Base-by-base conservation (phyloP, 2,113 vertebrate species). In the Semnornis frantzii region DNA sequence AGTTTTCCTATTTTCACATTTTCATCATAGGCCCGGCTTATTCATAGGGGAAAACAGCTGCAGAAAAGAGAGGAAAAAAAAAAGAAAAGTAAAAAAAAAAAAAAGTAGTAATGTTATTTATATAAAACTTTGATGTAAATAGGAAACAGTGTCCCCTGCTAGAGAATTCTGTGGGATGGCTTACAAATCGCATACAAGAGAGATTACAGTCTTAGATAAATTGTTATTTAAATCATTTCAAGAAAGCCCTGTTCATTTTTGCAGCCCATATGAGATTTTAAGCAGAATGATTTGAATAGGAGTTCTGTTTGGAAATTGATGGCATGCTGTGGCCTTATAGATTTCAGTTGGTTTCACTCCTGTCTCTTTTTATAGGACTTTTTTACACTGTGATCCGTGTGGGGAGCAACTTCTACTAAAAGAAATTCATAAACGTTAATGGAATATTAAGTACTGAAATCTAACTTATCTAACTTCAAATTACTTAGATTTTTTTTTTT, bases 21-120 rank as follows among this genome's bases (percentile, higher is more conserved):
- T 97, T 90, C 55, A 94, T 79, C 71, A 94, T 86, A 92, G 94
- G 89, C 86, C 88, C 79, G 75, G 72, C 90, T 97, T 97, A 96
- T 93, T 97, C 95, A 94, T 95, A 95, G 95, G 79, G 90, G 95
- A 97, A 91, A 97, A 94, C 96, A 98, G 96, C 95, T 98, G 96
- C 95, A 93, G 93, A 96, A 84, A 96, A 85, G 88, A 70, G 15
- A 42, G 15, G 15, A 5, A 42, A 6, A 42, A 82, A 48, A 48
- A 12, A 27, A 23, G 58, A 90, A 85, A 90, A n/a, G n/a, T n/a
- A 82, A 48, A 48, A 12, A 50, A 50, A 23, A 28, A 23, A 62
- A 90, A 85, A 91, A 79, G 89, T 70, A 24, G 60, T 65, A 92
- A n/a, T 89, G 89, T 82, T 94, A 96, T 95, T 88, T 94, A 78